These are phyloP conservation scores for Nematolebias whitei DNA, from an alignment of 2,113 vertebrate species.

Conservation along the genomic window DNA sequence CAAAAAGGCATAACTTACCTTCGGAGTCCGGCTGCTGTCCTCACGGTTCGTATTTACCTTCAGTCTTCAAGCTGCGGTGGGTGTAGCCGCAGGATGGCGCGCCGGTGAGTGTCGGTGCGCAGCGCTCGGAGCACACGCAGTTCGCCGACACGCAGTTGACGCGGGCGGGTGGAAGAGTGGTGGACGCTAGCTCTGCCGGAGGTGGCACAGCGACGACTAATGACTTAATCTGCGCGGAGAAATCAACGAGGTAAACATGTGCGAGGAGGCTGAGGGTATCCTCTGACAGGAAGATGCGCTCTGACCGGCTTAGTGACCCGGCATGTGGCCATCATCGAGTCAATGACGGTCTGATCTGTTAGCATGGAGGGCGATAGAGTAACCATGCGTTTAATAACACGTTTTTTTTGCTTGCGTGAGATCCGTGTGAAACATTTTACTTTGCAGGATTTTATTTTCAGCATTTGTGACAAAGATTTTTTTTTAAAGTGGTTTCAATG, in stretches of 20 bases:
- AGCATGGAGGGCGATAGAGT: background rate
- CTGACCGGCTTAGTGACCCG: slow-evolving; percentile 8
- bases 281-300: slow-evolving; percentile 16
- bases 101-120: slow-evolving; percentile 39
- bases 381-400: no score
- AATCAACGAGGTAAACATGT: slow-evolving; percentile 52
- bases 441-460: no score
- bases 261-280: slow-evolving; percentile 19
- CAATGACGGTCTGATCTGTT: background rate
- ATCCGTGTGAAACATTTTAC: no score
- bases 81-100: slow-evolving; percentile 33
- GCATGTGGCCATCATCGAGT: background rate
- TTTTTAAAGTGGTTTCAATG: no score
- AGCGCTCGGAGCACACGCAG: slow-evolving; percentile 41
- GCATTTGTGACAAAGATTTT: no score
- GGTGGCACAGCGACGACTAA: slow-evolving; percentile 56
- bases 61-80: background rate
- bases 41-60: background rate
- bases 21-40: background rate
- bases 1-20: slow-evolving; percentile 49
- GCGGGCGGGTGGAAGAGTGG: slow-evolving; percentile 53
- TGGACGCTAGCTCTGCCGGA: slow-evolving; percentile 28
- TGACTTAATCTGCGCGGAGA: slow-evolving; percentile 35
- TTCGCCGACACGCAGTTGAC: slow-evolving; percentile 38
- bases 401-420: no score